Evolutionary conservation across 2,888 invertebrate genomes (phyloP), one percentile per base, ranked within the genome.

Genomic region (Melinopterus prodromus): DNA sequence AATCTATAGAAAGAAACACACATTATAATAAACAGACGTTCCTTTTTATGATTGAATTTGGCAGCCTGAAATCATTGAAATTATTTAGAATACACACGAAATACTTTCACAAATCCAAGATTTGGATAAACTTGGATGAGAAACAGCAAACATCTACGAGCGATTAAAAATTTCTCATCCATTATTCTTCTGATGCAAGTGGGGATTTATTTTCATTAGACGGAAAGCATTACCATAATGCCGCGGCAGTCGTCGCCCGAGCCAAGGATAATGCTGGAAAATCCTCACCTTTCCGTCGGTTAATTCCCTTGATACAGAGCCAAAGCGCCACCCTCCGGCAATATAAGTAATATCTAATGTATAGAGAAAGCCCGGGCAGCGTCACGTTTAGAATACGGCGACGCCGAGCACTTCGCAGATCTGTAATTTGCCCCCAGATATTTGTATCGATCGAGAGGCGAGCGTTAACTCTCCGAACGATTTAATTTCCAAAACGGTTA

Each of bases 261-360:
- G 83, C 80, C 53, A 53, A 83, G 81, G 82, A 81, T 82, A 82
- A 82, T 81, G 83, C 83, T 81, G 81, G 37, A 78, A 83, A 83
- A 83, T 84, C 83, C 82, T 81, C 83, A 81, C 84, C 84, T 82
- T 83, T 82, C 81, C 82, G 53, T 9, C 80, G 78, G 79, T 80
- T 84, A 84, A 84, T 83, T 82, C 84, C 81, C 82, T 82, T 84
- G 84, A 84, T 84, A 80, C 82, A 80, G 12, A 53, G 53, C 53
- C 53, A 53, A 53, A 76, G 79, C 77, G 15, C 69, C 78, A 81
- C 81, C 81, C 71, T 70, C 75, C 79, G 82, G 84, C 83, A 77
- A 76, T 82, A 83, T 84, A 84, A 84, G 84, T 84, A 84, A 84
- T 84, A 84, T 83, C 78, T 81, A 81, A 81, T 81, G 81, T 79